Base-by-base conservation (phyloP, 2,888 invertebrate genomes). In the Ennomos fuscantarius region DNA sequence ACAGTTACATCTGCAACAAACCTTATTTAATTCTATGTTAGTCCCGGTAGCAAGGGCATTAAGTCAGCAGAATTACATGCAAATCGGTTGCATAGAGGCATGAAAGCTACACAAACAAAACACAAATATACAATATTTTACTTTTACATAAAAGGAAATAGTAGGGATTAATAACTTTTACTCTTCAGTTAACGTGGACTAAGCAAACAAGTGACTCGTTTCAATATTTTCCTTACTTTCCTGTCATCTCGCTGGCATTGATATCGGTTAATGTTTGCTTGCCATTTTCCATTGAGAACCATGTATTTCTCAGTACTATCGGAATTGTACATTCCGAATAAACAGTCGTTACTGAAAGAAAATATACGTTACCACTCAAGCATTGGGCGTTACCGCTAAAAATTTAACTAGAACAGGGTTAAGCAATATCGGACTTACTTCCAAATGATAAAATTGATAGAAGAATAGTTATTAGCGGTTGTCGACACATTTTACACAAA, bases 231-330 rank as follows among this genome's bases (percentile, higher is more conserved):
- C 42, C 63, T 72, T 83, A 92, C 93, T 89, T 93, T 67, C 93
- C 93, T 8, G 95, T 94, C 96, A 98, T 97, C 40, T 94, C 93
- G 57, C 94, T 95, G 0, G 95, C 95, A 86, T 97, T 96, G 50
- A 98, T 95, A 77, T 96, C 95, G 0, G 97, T 97, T 44, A 95
- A 92, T 0, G 97, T 97, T 72, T 97, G 96, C 72, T 93, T 93
- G 9, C 97, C 97, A 89, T 95, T 95, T 93, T 98, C 98, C 93
- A 97, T 96, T 2, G 97, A 97, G 86, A 97, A 98, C 98, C 98
- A 98, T 34, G 96, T 94, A 59, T 97, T 98, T 73, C 97, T 93
- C 46, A 98, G 84, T 43, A 96, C 95, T 63, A 94, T 78, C 32
- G 98, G 97, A 76, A 98, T 96, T 31, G 93, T 93, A 81, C 97